Base-by-base conservation (phyloP, 2,113 vertebrate genomes). In the Dipodomys spectabilis region DNA sequence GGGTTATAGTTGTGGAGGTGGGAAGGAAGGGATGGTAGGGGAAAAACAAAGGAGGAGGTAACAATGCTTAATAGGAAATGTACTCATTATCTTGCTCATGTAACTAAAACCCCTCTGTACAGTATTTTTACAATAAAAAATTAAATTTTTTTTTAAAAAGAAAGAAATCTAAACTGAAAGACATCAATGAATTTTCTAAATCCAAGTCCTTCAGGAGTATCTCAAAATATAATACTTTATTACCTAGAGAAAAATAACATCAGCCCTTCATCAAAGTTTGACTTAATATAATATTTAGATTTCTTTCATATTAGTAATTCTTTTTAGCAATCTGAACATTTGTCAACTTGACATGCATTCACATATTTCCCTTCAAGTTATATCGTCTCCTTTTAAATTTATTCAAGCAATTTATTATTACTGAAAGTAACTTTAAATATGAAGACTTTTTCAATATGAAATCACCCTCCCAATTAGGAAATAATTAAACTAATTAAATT, bases 401-500 rank as follows among this genome's bases (percentile, higher is more conserved):
- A 94, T 27, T 13, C 32, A 90, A 65, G 8, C 53, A 57, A 19
- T 13, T 57, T 57, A 57, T 57, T 57, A 57, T 57, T 57, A 57
- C 12, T 57, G 15, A 57, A 57, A 57, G 49, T 57, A 94, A 39
- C 82, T 82, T 68, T 2, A 95, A 30, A 89, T 45, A 13, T 80
- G 32, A 3, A 77, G 5, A 73, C 0, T 44, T 60, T 87, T 86
- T 73, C 35, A 86, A 13, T 39, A 19, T 77, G 45, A 79, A 80
- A 53, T 82, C 5, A 49, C 28, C 78, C 79, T 88, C 23, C 80
- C 87, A 69, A 3, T 91, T 49, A 65, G 20, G 32, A 77, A 65
- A 22, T 72, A 83, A 80, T 13, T 73, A 82, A 91, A 78, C 72
- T 73, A 93, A 82, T 69, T 77, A 78, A 86, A 84, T 86, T 8